Evolutionary conservation across 2,888 invertebrate species (phyloP).

Genomic region (Apocheima hispidaria): DNA sequence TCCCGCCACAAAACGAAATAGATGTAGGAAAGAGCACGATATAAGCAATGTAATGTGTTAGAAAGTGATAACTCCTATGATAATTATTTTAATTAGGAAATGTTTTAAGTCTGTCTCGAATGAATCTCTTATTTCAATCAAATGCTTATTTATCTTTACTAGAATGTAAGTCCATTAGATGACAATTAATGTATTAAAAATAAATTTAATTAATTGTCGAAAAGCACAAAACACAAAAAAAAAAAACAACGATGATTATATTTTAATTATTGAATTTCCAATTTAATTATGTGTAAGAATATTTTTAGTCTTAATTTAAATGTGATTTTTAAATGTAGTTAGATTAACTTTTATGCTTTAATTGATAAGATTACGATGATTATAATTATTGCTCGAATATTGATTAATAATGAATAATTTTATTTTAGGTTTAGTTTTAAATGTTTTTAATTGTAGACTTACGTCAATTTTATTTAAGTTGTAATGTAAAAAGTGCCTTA

Average conservation of each 20-base stretch:
- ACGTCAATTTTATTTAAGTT: conserved; percentile 6
- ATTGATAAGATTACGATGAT: conserved; percentile 29
- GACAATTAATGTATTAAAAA: conserved; percentile 34
- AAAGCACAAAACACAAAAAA: conserved; percentile 49
- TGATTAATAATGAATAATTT: background rate
- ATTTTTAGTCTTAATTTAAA: conserved; percentile 54
- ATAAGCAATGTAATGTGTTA: background rate
- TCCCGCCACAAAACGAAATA: background rate
- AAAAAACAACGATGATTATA: conserved; percentile 37
- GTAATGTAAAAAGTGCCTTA: conserved; percentile 22
- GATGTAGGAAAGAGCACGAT: background rate
- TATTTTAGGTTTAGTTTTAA: background rate
- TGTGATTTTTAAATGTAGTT: conserved; percentile 34
- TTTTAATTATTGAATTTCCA: conserved; percentile 42
- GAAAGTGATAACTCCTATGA: background rate
- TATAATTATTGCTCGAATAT: conserved; percentile 6
- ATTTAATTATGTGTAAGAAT: conserved; percentile 48
- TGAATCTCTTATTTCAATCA: conserved; percentile 11
- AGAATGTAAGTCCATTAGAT: conserved; percentile 25
- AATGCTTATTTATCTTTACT: background rate
- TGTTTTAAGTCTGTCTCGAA: too few relatives aligned
- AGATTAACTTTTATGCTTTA: conserved; percentile 29
- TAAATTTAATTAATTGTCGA: conserved; percentile 22
- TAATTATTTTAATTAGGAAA: background rate
- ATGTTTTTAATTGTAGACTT: background rate